A percentile compares a stretch with the other conserved stretches of the same genome.
phyloP scores from a whole-genome alignment of 2,888 invertebrate species.

The Anoplius nigerrimus region DNA sequence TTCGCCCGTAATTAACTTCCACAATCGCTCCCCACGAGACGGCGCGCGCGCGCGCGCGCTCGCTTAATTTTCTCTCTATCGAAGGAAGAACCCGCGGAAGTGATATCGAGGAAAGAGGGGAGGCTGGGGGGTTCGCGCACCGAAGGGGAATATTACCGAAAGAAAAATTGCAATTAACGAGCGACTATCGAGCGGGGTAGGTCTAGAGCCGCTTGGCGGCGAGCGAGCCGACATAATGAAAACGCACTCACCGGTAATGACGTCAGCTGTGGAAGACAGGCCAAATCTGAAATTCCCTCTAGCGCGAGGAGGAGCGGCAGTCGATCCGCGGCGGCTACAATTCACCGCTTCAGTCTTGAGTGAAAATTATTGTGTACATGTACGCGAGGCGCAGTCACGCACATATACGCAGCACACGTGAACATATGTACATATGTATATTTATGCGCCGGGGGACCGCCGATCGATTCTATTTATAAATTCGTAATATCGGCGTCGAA shows the following conservation, averaged over 20 bases:
- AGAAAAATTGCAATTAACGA: neutral
- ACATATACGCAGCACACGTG: conserved; percentile 48
- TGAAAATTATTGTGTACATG: conserved; percentile 57
- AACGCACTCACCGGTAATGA: conserved; percentile 69
- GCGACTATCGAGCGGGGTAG: too few species aligned
- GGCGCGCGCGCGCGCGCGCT: neutral
- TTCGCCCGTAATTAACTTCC: neutral
- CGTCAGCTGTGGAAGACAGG: conserved; percentile 70
- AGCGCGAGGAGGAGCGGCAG: conserved; percentile 35
- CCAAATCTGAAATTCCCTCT: conserved; percentile 65
- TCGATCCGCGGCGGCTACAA: conserved; percentile 57
- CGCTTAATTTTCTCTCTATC: too few species aligned
- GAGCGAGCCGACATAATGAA: conserved; percentile 9
- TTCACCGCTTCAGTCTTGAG: conserved; percentile 61
- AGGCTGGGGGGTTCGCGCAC: neutral
- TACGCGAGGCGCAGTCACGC: conserved; percentile 53
- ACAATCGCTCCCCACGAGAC: neutral
- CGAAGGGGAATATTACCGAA: neutral
- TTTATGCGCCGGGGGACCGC: neutral
- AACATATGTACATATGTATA: conserved; percentile 44
- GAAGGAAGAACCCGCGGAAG: too few species aligned
- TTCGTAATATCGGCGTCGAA: conserved; percentile 43
- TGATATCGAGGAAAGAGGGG: neutral
- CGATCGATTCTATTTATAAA: conserved; percentile 47
- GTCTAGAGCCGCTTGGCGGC: neutral